Percentiles rank a stretch among this genome's conserved stretches.
Conservation (phyloP, 2,113 vertebrate genomes). For the cattle (Bos taurus) region DNA sequence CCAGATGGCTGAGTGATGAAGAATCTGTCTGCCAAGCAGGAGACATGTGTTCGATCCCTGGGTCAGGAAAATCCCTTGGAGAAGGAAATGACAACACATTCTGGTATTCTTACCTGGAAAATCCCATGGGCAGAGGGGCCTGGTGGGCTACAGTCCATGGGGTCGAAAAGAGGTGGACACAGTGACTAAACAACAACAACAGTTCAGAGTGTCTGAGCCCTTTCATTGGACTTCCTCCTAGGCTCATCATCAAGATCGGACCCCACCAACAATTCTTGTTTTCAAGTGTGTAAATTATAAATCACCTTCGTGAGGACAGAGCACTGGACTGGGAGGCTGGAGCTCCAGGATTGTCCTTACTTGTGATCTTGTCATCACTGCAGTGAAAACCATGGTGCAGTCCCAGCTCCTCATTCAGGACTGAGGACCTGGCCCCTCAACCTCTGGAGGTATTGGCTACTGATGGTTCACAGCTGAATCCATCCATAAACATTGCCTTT, state of each 20-base stretch:
- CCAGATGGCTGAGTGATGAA: neutral
- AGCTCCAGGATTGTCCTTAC: neutral
- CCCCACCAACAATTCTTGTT: neutral
- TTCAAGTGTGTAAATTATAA: neutral
- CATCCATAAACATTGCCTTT: neutral
- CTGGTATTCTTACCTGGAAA: neutral
- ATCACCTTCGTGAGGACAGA: neutral
- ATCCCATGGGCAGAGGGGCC: neutral
- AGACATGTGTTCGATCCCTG: neutral
- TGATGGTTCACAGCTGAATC: neutral
- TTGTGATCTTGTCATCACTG: neutral
- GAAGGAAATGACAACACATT: neutral
- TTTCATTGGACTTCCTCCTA: neutral
- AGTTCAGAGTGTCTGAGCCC: neutral
- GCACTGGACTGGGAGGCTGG: neutral
- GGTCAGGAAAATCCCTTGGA: neutral
- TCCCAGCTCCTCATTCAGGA: neutral
- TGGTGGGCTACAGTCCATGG: neutral
- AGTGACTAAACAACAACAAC: neutral
- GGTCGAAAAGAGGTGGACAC: neutral
- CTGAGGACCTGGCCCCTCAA: rapidly evolving
- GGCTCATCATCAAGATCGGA: neutral
- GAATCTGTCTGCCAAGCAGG: neutral
- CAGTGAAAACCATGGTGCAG: neutral
- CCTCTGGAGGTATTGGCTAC: neutral